Evolutionary conservation across 1,140 invertebrate species (phyloP), one percentile per base, ranked within the genome.

Genomic region (Euwallacea fornicatus): DNA sequence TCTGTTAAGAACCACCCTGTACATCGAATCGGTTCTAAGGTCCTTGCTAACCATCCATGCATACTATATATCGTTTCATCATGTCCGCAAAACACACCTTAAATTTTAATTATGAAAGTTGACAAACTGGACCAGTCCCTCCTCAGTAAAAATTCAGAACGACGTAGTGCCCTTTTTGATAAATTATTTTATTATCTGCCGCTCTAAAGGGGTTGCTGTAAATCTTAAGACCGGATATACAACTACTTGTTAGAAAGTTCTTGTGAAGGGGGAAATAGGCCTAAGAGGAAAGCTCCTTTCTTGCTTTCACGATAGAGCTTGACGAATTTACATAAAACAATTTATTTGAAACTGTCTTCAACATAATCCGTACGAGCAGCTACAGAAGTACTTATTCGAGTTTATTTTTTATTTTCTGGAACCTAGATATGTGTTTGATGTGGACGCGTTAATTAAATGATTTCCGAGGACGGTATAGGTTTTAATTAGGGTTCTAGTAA

Each of bases 241-340:
- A 68, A 68, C 66, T 68, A 68, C 66, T 68, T 68, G 66, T 68
- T 33, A 68, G 66, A 53, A 68, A 68, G 43, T 68, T 68, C 66
- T 68, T 68, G 56, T 50, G 56, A 68, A 68, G 42, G 66, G 66
- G 66, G 58, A 68, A 68, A 68, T 68, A 68, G 56, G 66, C 58
- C 58, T 68, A 59, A 67, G 58, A 67, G 65, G 47, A 58, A 11
- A 43, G 7, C 16, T 44, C 56, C 66, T 68, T 68, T 60, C 66
- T 68, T 68, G 66, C 65, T 67, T 67, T 67, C 44, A 56, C 65
- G 65, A 33, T 33, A 33, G 21, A 33, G 21, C 21, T 33, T 4
- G 1, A 33, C 43, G 10, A 21, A 68, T 68, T 68, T 60, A 50
- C 66, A 68, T 68, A 68, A 68, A 68, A 68, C 66, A 61, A 68